These are phyloP conservation scores for Pandemis cinnamomeana DNA, from an alignment of 2,888 invertebrate species.

Conservation along the genomic window DNA sequence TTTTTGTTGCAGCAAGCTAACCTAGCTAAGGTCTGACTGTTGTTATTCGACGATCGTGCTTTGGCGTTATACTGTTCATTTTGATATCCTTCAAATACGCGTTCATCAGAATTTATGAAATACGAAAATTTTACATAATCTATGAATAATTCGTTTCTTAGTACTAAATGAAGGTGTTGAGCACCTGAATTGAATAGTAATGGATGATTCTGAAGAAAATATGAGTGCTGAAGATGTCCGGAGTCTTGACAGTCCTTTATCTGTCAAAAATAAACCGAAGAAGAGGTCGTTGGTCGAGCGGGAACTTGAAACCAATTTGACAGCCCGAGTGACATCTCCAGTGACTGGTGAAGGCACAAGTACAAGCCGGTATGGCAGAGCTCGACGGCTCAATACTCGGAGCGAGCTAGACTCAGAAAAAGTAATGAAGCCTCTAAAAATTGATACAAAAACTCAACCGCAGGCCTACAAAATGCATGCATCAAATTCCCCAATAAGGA, in stretches of 20 bases:
- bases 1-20: slow-evolving; percentile 75
- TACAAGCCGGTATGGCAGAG: slow-evolving; percentile 86
- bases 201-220: slow-evolving; percentile 75
- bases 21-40: slow-evolving; percentile 53
- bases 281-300: slow-evolving; percentile 75
- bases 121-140: slow-evolving; percentile 51
- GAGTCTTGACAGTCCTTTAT: slow-evolving; percentile 51
- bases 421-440: slow-evolving; percentile 54
- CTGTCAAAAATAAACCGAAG: slow-evolving; percentile 66
- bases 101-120: slow-evolving; percentile 48
- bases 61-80: slow-evolving; percentile 53
- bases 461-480: slow-evolving; percentile 74
- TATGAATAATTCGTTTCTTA: slow-evolving; percentile 58
- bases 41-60: slow-evolving; percentile 51
- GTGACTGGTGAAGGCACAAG: slow-evolving; percentile 59
- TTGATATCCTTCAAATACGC: slow-evolving; percentile 45
- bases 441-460: slow-evolving; percentile 59
- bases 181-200: slow-evolving; percentile 49
- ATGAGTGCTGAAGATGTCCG: slow-evolving; percentile 63
- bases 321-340: slow-evolving; percentile 71
- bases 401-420: slow-evolving; percentile 72
- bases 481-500: slow-evolving; percentile 67
- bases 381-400: slow-evolving; percentile 81
- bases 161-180: slow-evolving; percentile 46
- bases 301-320: slow-evolving; percentile 76